Conservation (phyloP, 1,140 invertebrate species). For the Doryteuthis pealeii region DNA sequence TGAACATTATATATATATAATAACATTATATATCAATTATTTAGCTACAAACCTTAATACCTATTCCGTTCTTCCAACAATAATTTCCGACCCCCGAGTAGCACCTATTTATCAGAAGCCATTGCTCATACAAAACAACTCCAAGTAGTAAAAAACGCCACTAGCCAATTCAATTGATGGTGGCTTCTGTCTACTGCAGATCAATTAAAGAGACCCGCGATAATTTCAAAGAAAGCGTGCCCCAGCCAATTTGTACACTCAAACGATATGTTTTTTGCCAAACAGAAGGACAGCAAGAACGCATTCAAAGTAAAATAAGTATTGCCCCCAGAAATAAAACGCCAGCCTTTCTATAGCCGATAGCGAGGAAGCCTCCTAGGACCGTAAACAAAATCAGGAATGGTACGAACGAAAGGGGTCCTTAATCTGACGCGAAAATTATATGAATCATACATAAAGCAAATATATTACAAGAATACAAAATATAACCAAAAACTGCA, state of each 20-base stretch:
- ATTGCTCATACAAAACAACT: conserved; percentile 64
- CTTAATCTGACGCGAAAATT: conserved; percentile 36
- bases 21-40: no score
- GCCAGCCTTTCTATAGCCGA: conserved; percentile 72
- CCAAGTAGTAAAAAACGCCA: conserved; percentile 65
- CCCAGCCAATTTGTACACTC: conserved; percentile 57
- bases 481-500: no score
- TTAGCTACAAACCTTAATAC: conserved; percentile 55
- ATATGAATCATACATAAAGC: no score
- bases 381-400: conserved; percentile 57
- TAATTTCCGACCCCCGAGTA: conserved; percentile 66
- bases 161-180: conserved; percentile 66
- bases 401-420: conserved; percentile 54
- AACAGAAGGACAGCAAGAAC: conserved; percentile 60
- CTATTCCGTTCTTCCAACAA: conserved; percentile 68
- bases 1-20: no score
- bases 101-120: conserved; percentile 60
- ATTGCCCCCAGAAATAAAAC: conserved; percentile 70
- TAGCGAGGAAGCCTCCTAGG: conserved; percentile 68
- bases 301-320: conserved; percentile 64
- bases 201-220: conserved; percentile 65
- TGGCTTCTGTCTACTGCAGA: conserved; percentile 63
- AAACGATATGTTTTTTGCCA: conserved; percentile 67
- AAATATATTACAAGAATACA: no score
- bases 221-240: conserved; percentile 65